Conservation (phyloP, 2,113 vertebrate species). For the Alaudala cheleensis region DNA sequence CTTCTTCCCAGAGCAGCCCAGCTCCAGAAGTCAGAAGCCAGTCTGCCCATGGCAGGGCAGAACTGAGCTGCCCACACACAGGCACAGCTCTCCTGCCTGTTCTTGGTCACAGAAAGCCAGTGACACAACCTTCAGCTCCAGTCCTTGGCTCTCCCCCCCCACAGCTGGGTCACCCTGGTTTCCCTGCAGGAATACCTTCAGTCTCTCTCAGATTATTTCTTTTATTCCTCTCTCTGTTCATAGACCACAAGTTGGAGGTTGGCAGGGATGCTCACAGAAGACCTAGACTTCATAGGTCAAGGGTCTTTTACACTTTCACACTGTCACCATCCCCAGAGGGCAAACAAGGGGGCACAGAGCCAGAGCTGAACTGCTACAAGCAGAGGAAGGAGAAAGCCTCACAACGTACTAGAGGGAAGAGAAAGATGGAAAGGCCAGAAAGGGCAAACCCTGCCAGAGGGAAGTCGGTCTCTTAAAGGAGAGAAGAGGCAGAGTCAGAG, state of each 20-base stretch:
- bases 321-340: neutral
- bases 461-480: neutral
- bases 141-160: neutral
- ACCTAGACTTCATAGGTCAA: neutral
- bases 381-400: neutral
- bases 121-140: neutral
- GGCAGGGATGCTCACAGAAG: neutral
- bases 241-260: neutral
- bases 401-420: neutral
- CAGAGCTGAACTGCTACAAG: neutral
- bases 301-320: neutral
- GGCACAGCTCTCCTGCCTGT: neutral
- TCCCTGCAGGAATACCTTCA: neutral
- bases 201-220: neutral
- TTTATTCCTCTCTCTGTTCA: neutral
- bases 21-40: neutral
- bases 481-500: neutral
- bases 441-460: neutral
- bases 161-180: neutral
- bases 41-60: neutral
- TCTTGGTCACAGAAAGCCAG: neutral
- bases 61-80: rapidly evolving
- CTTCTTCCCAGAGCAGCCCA: neutral
- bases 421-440: neutral
- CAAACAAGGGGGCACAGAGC: neutral